Evolutionary conservation across 2,888 invertebrate species (phyloP).

Genomic region (Coelopa pilipes): DNA sequence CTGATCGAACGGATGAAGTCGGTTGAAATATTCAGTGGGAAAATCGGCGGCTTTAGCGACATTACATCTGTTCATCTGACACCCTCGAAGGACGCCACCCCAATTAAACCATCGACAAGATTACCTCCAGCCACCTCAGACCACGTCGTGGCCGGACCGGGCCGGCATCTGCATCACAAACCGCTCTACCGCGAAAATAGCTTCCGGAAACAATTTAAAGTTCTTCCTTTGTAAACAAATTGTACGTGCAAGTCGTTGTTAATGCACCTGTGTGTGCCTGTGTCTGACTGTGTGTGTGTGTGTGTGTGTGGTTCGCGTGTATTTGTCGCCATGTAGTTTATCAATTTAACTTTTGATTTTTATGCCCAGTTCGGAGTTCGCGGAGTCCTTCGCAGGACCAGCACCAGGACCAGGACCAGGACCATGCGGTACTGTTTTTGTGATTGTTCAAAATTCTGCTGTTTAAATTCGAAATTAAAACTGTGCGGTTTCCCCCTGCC

Average conservation of each 20-base stretch:
- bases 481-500: constrained; percentile 55
- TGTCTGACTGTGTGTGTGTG: no score
- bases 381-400: background rate
- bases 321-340: constrained; percentile 8
- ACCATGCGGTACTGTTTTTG: constrained; percentile 44
- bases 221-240: constrained; percentile 34
- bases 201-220: constrained; percentile 36
- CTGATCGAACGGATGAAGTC: no score
- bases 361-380: constrained; percentile 40
- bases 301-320: background rate
- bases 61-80: no score
- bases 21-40: no score
- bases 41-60: no score
- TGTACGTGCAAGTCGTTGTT: constrained; percentile 19
- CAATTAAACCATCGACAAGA: no score
- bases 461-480: constrained; percentile 64
- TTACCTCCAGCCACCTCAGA: no score
- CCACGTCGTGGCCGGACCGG: background rate
- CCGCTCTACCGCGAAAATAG: constrained; percentile 32
- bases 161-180: constrained; percentile 21
- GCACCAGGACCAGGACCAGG: background rate
- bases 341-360: constrained; percentile 46
- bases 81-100: no score
- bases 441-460: constrained; percentile 40
- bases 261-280: no score